These are phyloP conservation scores for Hypsibius dujardini DNA, from an alignment of 1,140 invertebrate genomes.

Conservation along the genomic window DNA sequence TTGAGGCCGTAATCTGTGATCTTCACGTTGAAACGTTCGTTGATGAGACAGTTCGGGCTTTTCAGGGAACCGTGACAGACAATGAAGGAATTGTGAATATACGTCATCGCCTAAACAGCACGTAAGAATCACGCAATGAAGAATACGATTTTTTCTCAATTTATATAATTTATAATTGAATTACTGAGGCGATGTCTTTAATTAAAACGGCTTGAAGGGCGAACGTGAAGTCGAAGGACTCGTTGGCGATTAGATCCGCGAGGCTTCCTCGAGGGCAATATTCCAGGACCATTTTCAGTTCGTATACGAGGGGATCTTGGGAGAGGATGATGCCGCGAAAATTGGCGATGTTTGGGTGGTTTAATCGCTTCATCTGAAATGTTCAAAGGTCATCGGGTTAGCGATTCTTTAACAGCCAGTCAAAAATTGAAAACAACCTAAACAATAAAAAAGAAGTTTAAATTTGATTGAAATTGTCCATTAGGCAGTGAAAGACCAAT, in stretches of 20 bases:
- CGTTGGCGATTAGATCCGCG: neutral
- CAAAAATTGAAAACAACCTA: neutral
- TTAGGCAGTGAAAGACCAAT: no score
- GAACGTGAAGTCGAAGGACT: constrained; percentile 1
- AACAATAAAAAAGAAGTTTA: no score
- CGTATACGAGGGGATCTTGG: neutral
- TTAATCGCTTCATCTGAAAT: neutral
- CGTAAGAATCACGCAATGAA: no score
- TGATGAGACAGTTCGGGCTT: constrained; percentile 11
- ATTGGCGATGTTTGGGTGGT: neutral
- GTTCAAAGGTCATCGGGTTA: no score
- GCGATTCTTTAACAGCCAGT: neutral
- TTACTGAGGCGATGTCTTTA: neutral
- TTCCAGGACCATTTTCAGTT: constrained; percentile 11
- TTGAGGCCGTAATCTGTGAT: constrained; percentile 2
- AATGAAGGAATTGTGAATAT: neutral
- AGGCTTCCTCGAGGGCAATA: neutral
- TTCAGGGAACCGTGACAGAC: neutral
- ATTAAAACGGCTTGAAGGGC: constrained; percentile 8
- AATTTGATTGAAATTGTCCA: no score
- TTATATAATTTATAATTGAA: no score
- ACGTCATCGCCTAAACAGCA: constrained; percentile 1
- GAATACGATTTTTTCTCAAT: no score
- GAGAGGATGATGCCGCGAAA: neutral
- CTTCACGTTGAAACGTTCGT: constrained; percentile 2